Evolutionary conservation across 2,888 invertebrate species (phyloP), one percentile per base, ranked within the genome.

Genomic region (Nebria brevicollis): DNA sequence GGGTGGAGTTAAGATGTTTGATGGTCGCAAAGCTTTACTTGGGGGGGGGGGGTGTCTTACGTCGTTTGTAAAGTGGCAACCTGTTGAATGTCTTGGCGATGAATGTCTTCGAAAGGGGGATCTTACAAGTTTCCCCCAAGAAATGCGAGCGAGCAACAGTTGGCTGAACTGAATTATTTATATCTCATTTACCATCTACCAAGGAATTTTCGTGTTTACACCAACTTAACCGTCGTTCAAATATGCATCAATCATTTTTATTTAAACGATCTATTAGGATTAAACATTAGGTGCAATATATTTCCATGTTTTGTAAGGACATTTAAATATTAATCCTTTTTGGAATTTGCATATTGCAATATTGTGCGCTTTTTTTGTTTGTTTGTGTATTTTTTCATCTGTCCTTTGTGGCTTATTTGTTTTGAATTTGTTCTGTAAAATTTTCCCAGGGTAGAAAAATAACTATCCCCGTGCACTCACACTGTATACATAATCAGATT

Each of bases 61-160:
- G 70, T 79, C 68, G 54, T 73, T 77, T 78, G 78, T 20, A 75
- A 85, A 85, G 85, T 84, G 83, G 84, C 82, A 85, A 85, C 85
- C 85, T 85, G 85, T 85, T 85, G 85, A 84, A 83, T 81, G 82
- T 34, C 77, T 70, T 81, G 76, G 43, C 74, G 66, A 54, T 20
- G 11, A 34, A 83, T 82, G 82, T 84, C 84, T 84, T 84, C 83
- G 80, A 82, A 83, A 82, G 83, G 82, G 54, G 54, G 13, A 54
- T 77, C 75, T 80, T 82, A 80, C 68, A 84, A 84, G 83, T 84
- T 83, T 83, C 83, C 83, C 83, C 64, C 77, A 84, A 85, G 85
- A 83, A 8, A 54, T 6, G 54, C 54, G 8, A 54, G 13, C 8
- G 54, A 82, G 84, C 85, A 85, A 85, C 85, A 85, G 85, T 85